Base-by-base conservation (phyloP, 92 coral and sea anemone genomes). In the Palythoa grandis region DNA sequence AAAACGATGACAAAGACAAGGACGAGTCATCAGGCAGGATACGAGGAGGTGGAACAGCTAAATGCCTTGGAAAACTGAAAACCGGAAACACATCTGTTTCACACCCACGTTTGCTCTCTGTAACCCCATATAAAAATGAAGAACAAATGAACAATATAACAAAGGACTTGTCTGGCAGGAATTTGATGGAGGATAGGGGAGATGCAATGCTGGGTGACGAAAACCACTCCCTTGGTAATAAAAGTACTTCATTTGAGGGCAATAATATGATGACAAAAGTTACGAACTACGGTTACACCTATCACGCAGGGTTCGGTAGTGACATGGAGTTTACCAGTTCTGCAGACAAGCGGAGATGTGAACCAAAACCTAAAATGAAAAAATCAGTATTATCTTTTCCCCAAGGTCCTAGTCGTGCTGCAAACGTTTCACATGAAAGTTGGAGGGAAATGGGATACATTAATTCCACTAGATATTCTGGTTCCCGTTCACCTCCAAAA, bases 261-360 rank as follows among this genome's bases (percentile, higher is more conserved):
- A 76, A 37, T 52, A 19, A 35, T 5, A 76, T 25, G 22, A 76
- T 11, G n/a, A 3, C 23, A 10, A 17, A 76, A 43, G 29, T 43
- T 43, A 54, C 38, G 15, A 25, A 29, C 16, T 16, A 24, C 20
- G 40, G 12, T 52, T 76, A 50, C 12, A 75, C 38, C 23, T 75
- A 76, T 25, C 29, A 57, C 37, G 8, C 48, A 1, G 82, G 82
- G 13, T 76, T 54, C 24, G 82, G 82, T 37, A 76, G 82, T 29
- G 63, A 76, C 23, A 76, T 24, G 68, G 63, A 52, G 13, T 12
- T 76, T 37, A 11, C 38, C 7, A 52, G 82, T 22, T 76, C 29
- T 38, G 66, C 47, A 25, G 67, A 76, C 11, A 19, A 54, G 52
- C 66, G 14, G 63, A 57, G 23, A 24, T 57, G 20, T 29, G 4